phyloP scores from a whole-genome alignment of 2,113 vertebrate species.

The Microcebus griseorufus region DNA sequence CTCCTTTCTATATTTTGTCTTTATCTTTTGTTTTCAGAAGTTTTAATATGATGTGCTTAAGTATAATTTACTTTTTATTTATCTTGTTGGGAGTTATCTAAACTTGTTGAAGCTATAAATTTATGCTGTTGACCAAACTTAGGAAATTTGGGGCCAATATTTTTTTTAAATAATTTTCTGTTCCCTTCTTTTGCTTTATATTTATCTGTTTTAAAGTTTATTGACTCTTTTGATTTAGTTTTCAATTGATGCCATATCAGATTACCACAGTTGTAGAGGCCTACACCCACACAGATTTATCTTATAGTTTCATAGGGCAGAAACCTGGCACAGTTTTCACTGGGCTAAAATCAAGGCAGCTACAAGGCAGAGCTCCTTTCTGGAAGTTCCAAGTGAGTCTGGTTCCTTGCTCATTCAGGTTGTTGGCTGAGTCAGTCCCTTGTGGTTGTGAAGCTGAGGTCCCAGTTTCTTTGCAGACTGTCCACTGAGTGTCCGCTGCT shows the following conservation, averaged over 20 bases:
- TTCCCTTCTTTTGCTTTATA: not conserved
- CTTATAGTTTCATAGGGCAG: not conserved
- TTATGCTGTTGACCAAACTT: not conserved
- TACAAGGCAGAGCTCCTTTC: not conserved
- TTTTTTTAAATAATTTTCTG: not conserved
- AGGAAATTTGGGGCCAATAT: not conserved
- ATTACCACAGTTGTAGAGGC: not conserved
- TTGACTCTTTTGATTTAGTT: not conserved
- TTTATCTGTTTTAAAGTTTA: not conserved
- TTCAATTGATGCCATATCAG: not conserved
- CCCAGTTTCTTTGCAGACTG: not conserved
- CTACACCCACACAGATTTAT: not conserved
- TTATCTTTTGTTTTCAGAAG: not conserved
- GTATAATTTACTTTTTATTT: not conserved
- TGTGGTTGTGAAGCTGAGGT: not conserved
- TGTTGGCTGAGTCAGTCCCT: not conserved
- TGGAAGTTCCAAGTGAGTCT: not conserved
- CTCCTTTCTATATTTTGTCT: not conserved
- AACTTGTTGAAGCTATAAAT: not conserved
- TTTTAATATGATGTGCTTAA: not conserved
- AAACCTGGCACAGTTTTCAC: not conserved
- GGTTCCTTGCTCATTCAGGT: not conserved
- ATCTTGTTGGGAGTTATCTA: not conserved
- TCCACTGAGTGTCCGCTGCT: not conserved
- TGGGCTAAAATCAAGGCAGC: not conserved